Evolutionary conservation across 2,888 invertebrate species (phyloP).

Genomic region (Polydrusus pterygomalis): DNA sequence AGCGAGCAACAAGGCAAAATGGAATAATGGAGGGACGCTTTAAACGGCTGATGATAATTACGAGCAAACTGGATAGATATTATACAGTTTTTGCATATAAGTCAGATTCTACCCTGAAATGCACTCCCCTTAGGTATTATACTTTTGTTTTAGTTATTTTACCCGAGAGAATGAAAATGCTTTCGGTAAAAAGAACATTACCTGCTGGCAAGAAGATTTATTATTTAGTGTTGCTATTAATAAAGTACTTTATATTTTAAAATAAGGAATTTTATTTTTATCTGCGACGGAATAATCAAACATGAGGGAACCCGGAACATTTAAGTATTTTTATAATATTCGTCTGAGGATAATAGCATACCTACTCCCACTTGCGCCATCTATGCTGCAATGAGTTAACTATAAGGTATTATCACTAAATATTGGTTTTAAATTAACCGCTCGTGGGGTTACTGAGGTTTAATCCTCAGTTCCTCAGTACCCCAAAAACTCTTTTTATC

Average conservation of each 20-base stretch:
- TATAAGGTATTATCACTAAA: too few species aligned
- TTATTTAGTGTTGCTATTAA: background rate
- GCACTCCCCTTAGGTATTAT: background rate
- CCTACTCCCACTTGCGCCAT: too few species aligned
- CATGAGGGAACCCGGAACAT: too few species aligned
- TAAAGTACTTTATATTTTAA: background rate
- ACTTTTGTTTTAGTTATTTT: slow-evolving; percentile 6
- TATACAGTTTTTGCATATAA: slow-evolving; percentile 30
- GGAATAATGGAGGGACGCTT: slow-evolving; percentile 35
- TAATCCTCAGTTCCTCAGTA: too few species aligned
- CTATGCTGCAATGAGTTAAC: too few species aligned
- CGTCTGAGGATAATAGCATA: too few species aligned
- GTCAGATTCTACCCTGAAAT: background rate
- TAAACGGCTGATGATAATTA: slow-evolving; percentile 39
- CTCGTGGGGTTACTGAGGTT: too few species aligned
- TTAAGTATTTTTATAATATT: too few species aligned
- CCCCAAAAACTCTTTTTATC: too few species aligned
- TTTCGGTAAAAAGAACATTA: background rate
- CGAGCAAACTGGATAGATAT: slow-evolving; percentile 33
- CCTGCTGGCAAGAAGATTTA: background rate
- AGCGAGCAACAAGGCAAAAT: slow-evolving; percentile 41
- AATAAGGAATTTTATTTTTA: too few species aligned
- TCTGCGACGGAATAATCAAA: too few species aligned
- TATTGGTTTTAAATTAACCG: too few species aligned
- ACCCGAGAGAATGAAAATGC: background rate